Conservation (phyloP, 1,140 invertebrate species). For the Trachelipus rathkii region DNA sequence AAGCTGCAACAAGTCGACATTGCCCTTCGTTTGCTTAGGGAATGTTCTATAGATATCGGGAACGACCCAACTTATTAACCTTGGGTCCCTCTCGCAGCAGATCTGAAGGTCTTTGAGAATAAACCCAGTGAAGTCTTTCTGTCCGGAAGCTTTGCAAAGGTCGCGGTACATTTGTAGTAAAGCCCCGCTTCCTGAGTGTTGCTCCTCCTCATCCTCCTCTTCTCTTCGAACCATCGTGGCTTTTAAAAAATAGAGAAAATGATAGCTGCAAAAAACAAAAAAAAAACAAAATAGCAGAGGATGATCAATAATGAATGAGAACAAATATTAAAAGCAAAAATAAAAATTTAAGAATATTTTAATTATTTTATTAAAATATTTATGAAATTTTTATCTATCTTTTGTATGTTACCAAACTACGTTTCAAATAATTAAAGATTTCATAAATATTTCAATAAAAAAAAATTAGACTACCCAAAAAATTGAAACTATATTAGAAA, state of each 20-base stretch:
- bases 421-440: too few relatives aligned
- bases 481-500: too few relatives aligned
- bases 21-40: constrained; percentile 76
- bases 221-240: constrained; percentile 46
- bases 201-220: constrained; percentile 29
- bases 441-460: too few relatives aligned
- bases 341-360: too few relatives aligned
- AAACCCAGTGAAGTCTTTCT: constrained; percentile 69
- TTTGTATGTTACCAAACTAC: too few relatives aligned
- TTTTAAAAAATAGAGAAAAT: constrained; percentile 56
- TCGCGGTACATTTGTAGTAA: constrained; percentile 63
- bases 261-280: constrained; percentile 31
- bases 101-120: constrained; percentile 70
- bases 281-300: neutral
- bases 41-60: constrained; percentile 89
- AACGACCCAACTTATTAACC: constrained; percentile 81
- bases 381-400: too few relatives aligned
- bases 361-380: too few relatives aligned
- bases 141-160: constrained; percentile 66
- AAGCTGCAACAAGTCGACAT: constrained; percentile 71
- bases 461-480: too few relatives aligned
- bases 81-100: constrained; percentile 81
- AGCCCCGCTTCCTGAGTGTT: constrained; percentile 9
- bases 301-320: too few relatives aligned
- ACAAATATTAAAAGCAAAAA: too few relatives aligned